These are phyloP conservation scores for Neogale vison DNA, from an alignment of 2,113 vertebrate species.

Conservation along the genomic window DNA sequence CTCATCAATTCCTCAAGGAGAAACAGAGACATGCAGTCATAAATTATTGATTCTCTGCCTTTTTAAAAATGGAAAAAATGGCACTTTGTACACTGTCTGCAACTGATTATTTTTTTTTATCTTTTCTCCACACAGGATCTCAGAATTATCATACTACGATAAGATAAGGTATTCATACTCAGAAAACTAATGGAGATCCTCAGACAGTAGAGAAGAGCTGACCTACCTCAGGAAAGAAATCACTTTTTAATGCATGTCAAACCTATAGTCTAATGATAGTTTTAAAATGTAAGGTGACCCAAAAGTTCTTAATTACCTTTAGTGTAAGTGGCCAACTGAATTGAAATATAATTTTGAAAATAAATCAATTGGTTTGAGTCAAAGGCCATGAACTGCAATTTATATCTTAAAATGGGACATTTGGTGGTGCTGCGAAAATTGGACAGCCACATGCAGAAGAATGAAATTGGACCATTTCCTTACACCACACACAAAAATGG, in stretches of 20 bases:
- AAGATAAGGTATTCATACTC: constrained; percentile 5
- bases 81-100: not conserved
- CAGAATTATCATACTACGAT: constrained; percentile 16
- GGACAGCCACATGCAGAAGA: too few species aligned
- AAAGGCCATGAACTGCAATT: not conserved
- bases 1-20: constrained; percentile 59
- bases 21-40: constrained; percentile 34
- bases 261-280: not conserved
- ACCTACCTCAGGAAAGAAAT: not conserved
- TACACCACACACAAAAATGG: too few species aligned
- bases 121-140: not conserved
- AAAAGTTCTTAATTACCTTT: not conserved
- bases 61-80: constrained; percentile 39
- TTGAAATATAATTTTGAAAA: not conserved
- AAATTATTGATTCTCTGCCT: constrained; percentile 69
- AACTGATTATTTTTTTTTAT: constrained; percentile 57
- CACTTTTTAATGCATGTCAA: not conserved
- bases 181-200: not conserved
- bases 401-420: not conserved
- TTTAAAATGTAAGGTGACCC: not conserved
- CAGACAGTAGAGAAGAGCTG: not conserved
- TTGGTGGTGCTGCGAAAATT: not conserved
- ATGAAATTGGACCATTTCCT: too few species aligned
- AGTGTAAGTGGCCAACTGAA: not conserved
- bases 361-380: not conserved